Conservation (phyloP, 2,113 vertebrate genomes). For the Epinephelus moara region DNA sequence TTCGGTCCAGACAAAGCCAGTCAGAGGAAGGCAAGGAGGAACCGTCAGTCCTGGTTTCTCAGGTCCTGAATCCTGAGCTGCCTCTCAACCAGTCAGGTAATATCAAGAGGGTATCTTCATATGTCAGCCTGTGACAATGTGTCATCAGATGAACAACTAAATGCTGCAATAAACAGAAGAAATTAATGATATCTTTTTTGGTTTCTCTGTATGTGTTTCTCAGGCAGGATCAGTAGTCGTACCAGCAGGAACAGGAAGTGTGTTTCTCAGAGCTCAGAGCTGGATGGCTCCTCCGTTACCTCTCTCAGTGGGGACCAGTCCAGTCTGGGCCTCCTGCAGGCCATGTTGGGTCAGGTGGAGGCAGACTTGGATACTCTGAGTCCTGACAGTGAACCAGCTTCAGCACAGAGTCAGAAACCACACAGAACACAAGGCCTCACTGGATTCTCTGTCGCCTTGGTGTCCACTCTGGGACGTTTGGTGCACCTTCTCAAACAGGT, state of each 20-base stretch:
- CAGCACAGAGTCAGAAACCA: conserved; percentile 36
- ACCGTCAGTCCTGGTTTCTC: conserved; percentile 73
- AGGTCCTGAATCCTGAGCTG: conserved; percentile 86
- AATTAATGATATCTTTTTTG: no score
- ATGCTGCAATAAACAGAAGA: neutral
- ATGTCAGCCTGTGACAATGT: neutral
- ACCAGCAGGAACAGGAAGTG: conserved; percentile 57
- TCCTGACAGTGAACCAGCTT: conserved; percentile 52
- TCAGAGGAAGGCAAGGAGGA: conserved; percentile 50
- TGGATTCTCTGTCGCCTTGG: conserved; percentile 91
- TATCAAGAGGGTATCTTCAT: neutral
- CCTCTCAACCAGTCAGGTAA: conserved; percentile 80
- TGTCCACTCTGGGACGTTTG: conserved; percentile 88
- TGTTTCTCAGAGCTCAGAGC: conserved; percentile 44
- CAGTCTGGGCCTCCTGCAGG: conserved; percentile 88
- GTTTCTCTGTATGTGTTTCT: conserved; percentile 25
- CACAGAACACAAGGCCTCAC: conserved; percentile 84
- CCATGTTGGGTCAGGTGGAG: conserved; percentile 90
- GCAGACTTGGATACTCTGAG: conserved; percentile 88
- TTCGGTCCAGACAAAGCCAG: conserved; percentile 76
- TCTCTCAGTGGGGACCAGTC: conserved; percentile 76
- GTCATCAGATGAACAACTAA: neutral
- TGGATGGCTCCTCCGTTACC: conserved; percentile 74
- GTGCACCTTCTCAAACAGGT: conserved; percentile 91
- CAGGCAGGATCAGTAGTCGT: conserved; percentile 51